phyloP scores from a whole-genome alignment of 2,797 vertebrate species.

The Darevskia nairensis region DNA sequence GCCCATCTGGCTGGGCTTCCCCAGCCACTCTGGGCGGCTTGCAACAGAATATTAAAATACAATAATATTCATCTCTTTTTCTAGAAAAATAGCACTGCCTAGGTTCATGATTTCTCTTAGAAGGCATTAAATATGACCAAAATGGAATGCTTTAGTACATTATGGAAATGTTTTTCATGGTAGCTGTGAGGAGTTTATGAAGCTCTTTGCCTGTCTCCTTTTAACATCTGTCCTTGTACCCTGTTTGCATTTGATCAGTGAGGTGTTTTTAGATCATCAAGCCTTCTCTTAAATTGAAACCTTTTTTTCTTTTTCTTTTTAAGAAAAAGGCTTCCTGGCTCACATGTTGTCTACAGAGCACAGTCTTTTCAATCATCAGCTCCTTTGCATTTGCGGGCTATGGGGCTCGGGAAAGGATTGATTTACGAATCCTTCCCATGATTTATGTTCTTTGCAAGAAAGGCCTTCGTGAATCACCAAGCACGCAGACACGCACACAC shows the following conservation, averaged over 20 bases:
- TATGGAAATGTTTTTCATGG: background rate
- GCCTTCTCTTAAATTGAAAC: slow-evolving; percentile 16
- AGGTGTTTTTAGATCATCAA: slow-evolving; percentile 43
- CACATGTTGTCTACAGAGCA: slow-evolving; percentile 36
- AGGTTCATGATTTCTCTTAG: background rate
- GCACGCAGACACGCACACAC: background rate
- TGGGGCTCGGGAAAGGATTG: slow-evolving; percentile 37
- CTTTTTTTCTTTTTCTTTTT: slow-evolving; percentile 9
- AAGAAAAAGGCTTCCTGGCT: slow-evolving; percentile 35
- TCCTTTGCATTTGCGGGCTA: slow-evolving; percentile 36
- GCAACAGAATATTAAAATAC: too few relatives aligned
- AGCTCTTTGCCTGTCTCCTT: background rate
- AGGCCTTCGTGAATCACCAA: background rate
- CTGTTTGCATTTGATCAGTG: slow-evolving; percentile 40
- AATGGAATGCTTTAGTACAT: background rate
- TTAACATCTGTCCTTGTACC: slow-evolving; percentile 9
- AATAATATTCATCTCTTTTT: too few relatives aligned
- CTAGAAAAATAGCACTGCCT: too few relatives aligned
- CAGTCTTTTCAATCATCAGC: slow-evolving; percentile 45
- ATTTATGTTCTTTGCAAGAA: slow-evolving; percentile 54
- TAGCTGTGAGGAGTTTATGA: background rate
- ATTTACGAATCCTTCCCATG: slow-evolving; percentile 61
- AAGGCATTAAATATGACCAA: background rate
- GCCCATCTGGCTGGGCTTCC: too few relatives aligned
- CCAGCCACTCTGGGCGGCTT: too few relatives aligned